A percentile compares a stretch with the other conserved stretches of the same genome.
phyloP scores from a whole-genome alignment of 2,113 vertebrate species.

The Campylomormyrus numenius region DNA sequence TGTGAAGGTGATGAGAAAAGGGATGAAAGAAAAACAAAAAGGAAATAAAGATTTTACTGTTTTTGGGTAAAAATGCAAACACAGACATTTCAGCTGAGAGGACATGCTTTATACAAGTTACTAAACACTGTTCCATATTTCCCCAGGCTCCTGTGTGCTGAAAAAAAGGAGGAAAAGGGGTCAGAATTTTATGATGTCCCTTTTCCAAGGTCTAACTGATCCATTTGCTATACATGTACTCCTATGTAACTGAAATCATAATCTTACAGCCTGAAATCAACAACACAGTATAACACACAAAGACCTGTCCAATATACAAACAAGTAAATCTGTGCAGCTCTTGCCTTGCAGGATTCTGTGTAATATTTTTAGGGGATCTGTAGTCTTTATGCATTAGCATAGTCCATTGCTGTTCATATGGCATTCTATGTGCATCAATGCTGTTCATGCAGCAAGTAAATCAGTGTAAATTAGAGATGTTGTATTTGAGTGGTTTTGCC shows the following conservation, averaged over 20 bases:
- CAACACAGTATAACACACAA: neutral
- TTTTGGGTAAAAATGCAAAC: neutral
- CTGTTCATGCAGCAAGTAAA: neutral
- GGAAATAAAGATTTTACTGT: neutral
- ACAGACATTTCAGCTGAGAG: neutral
- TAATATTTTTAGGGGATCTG: neutral
- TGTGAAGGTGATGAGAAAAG: neutral
- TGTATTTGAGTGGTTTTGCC: neutral
- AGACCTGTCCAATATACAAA: neutral
- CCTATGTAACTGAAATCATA: neutral
- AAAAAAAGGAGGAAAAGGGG: neutral
- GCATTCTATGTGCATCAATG: neutral
- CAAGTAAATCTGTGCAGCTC: neutral
- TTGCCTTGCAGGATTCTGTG: neutral
- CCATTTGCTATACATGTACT: neutral
- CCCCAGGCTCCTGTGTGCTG: neutral
- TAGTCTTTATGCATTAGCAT: neutral
- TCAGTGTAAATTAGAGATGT: neutral
- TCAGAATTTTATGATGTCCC: neutral
- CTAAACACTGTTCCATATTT: conserved; percentile 1
- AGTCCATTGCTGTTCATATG: neutral
- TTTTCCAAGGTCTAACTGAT: neutral
- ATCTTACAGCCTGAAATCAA: neutral
- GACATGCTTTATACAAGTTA: neutral
- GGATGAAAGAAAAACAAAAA: conserved; percentile 5